Base-by-base conservation (phyloP, 2,888 invertebrate species). In the Drosophila cracens region DNA sequence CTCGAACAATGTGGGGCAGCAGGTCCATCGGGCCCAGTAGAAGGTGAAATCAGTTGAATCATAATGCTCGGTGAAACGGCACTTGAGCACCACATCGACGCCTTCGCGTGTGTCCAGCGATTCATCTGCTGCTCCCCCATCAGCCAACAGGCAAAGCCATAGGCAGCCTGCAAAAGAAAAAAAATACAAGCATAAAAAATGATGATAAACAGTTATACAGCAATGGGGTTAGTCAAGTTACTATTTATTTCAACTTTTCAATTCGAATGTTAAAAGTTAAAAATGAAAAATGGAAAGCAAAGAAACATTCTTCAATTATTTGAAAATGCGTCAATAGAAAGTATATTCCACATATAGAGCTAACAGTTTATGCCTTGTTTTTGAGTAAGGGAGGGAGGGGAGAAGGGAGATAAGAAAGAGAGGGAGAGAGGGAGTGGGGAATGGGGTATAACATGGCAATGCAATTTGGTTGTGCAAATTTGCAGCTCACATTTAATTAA, bases 71-170 rank as follows among this genome's bases (percentile, higher is more conserved):
- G 95, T 94, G 94, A 98, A 98, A 76, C 97, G 96, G 93, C 98
- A 98, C 93, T 97, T 96, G 92, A 98, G 94, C 81, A 96, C 95
- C 83, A 98, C 96, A 93, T 97, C 96, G 91, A 97, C 97, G 70
- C 97, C 97, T 93, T 98, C 98, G 84, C 96, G 95, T 68, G 97
- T 97, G 93, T 98, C 98, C 87, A 96, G 75, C 57, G 92, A 92
- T 70, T 93, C 93, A 57, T 93, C 91, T 16, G 92, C 76, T n/a
- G 38, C 43, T 36, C 62, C 65, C 25, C 40, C 63, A 31, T 34
- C 48, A 1, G 27, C 11, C 21, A 16, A 11, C 48, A 70, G 57
- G 40, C 38, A 76, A n/a, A 78, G 60, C 69, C 76, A 76, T 49
- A 67, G 40, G 16, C 71, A 70, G n/a, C 63, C 78, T 79, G 70